These are phyloP conservation scores for Drosophila algonquin DNA, from an alignment of 2,888 invertebrate species.

Conservation along the genomic window DNA sequence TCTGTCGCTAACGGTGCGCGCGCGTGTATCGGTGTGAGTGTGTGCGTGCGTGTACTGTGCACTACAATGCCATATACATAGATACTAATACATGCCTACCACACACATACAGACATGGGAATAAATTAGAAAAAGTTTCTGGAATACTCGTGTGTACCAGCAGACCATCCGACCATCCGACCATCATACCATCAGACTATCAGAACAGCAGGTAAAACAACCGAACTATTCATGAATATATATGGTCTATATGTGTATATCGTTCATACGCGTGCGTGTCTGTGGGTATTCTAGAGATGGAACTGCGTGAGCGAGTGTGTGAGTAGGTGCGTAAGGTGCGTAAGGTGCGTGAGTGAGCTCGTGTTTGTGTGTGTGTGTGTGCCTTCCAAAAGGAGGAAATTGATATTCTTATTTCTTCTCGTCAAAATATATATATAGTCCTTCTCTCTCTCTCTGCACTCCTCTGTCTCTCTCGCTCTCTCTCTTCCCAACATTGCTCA, in stretches of 20 bases:
- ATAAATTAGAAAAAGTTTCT: conserved; percentile 23
- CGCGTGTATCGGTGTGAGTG: conserved; percentile 62
- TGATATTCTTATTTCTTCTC: conserved; percentile 77
- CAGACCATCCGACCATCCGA: conserved; percentile 20
- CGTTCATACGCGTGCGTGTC: background rate
- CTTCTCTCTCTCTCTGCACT: conserved; percentile 27
- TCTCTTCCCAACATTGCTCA: background rate
- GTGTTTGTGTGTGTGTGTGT: conserved; percentile 47
- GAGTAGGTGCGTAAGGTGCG: conserved; percentile 19
- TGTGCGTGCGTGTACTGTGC: conserved; percentile 61
- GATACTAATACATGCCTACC: conserved; percentile 23
- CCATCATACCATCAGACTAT: background rate
- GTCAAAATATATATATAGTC: conserved; percentile 46
- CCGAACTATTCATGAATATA: conserved; percentile 17
- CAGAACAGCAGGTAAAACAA: conserved; percentile 29
- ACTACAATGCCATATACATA: conserved; percentile 51
- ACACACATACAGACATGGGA: conserved; percentile 25
- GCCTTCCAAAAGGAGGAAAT: conserved; percentile 74
- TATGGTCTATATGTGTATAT: background rate
- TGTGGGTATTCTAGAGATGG: conserved; percentile 19
- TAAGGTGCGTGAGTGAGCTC: conserved; percentile 31
- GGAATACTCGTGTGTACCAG: background rate
- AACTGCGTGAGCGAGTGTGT: conserved; percentile 43
- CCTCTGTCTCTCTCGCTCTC: background rate
- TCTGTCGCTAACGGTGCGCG: conserved; percentile 75